phyloP scores from a whole-genome alignment of 53 echinoderm and acorn worm species.

The Apostichopus leukothele region DNA sequence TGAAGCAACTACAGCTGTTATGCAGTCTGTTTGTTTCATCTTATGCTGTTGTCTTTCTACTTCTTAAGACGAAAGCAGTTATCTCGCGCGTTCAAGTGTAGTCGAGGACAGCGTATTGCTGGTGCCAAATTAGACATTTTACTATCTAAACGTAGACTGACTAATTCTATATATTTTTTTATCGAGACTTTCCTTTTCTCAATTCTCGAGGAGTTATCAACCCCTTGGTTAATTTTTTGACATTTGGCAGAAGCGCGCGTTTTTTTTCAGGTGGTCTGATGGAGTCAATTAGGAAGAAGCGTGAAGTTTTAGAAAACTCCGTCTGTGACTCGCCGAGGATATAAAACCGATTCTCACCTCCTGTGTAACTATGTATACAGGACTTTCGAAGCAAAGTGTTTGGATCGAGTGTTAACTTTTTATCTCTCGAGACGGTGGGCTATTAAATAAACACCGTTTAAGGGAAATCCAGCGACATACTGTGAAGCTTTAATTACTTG shows the following conservation, averaged over 20 bases:
- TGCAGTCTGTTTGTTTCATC: constrained; percentile 22
- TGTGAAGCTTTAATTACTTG: constrained; percentile 30
- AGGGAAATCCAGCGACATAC: not conserved
- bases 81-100: not conserved
- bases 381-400: not conserved
- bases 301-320: constrained; percentile 26
- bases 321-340: constrained; percentile 19
- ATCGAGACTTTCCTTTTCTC: constrained; percentile 5
- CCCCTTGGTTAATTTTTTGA: constrained; percentile 11
- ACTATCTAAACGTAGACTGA: constrained; percentile 17
- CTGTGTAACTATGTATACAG: not conserved
- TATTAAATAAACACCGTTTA: constrained; percentile 41
- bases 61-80: not conserved
- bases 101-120: not conserved
- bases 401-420: not conserved
- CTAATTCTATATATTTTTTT: not conserved
- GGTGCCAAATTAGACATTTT: constrained; percentile 43
- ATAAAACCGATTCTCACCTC: constrained; percentile 15
- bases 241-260: constrained; percentile 26
- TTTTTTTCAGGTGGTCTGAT: constrained; percentile 25
- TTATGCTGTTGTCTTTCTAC: not conserved
- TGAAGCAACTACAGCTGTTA: not conserved
- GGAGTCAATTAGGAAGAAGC: constrained; percentile 18
- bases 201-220: not conserved
- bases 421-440: constrained; percentile 34